Evolutionary conservation across 2,113 vertebrate genomes (phyloP).

Genomic region (Kobus ellipsiprymnus): DNA sequence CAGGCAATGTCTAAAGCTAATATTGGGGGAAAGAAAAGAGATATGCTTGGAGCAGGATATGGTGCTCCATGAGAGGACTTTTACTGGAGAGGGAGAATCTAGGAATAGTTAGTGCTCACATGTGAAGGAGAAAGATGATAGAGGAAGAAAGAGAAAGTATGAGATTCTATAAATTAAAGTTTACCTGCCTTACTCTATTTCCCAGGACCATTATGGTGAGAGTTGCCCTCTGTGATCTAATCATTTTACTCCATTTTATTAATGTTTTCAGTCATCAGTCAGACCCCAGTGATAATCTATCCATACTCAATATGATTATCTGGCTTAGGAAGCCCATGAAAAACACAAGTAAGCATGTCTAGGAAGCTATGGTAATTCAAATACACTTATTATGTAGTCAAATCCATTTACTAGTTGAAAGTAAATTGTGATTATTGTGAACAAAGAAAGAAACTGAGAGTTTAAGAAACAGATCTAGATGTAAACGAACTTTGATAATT

Average conservation of each 20-base stretch:
- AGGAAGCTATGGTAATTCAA: not conserved
- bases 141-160: not conserved
- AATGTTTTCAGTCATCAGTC: not conserved
- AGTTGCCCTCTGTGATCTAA: not conserved
- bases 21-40: not conserved
- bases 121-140: not conserved
- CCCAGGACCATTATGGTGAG: not conserved
- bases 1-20: not conserved
- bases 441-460: not conserved
- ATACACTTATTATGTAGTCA: not conserved
- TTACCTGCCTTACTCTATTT: not conserved
- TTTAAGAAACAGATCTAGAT: not conserved
- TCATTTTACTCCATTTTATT: not conserved
- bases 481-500: not conserved
- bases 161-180: not conserved
- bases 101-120: not conserved
- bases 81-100: rapidly evolving
- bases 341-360: not conserved
- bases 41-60: not conserved
- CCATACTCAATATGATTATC: too few species aligned
- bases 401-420: not conserved
- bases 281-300: not conserved
- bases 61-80: not conserved
- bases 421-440: not conserved
- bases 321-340: not conserved